Evolutionary conservation across 2,888 invertebrate species (phyloP), one percentile per base, ranked within the genome.

Genomic region (Rhimphoctona megacephalus): DNA sequence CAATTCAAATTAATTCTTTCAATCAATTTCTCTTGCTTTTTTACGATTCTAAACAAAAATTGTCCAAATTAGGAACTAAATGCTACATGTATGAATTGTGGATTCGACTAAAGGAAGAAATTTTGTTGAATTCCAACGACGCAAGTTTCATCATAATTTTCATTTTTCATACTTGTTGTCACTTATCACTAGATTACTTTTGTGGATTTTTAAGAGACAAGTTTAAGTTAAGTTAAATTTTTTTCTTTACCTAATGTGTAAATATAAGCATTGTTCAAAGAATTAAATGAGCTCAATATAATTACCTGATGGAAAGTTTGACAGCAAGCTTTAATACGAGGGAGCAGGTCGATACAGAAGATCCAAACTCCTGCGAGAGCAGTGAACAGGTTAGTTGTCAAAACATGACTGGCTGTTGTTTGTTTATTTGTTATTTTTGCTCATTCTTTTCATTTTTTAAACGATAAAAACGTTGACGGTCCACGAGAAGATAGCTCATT

Each of bases 321-420:
- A 72, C 76, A 67, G 52, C 66, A 83, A 82, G 19, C 25, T 43
- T 84, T 39, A 73, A 81, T 85, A 22, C 74, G 86, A 82, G 73
- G 9, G 67, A 22, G 39, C 33, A 54, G 85, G 82, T 76, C 67
- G 87, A 82, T 83, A 81, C 74, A 87, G 89, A 85, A 78, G 90
- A 91, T 91, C 90, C 90, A 88, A 91, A 92, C 92, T 92, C 93
- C 93, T 94, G 92, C 90, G 93, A 93, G 93, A 92, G 91, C 92
- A 93, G 91, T 93, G 91, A 92, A 93, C 91, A 93, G 91, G 92
- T 92, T 92, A 92, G 90, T 92, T 91, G 90, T 91, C 90, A 91
- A 90, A 87, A 90, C 90, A 90, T 87, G 90, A 89, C 87, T 72
- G 88, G 77, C 77, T 76, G 79, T 81, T 86, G 69, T 66, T 81